These are phyloP conservation scores for Osmerus eperlanus DNA, from an alignment of 2,113 vertebrate genomes.

Conservation along the genomic window DNA sequence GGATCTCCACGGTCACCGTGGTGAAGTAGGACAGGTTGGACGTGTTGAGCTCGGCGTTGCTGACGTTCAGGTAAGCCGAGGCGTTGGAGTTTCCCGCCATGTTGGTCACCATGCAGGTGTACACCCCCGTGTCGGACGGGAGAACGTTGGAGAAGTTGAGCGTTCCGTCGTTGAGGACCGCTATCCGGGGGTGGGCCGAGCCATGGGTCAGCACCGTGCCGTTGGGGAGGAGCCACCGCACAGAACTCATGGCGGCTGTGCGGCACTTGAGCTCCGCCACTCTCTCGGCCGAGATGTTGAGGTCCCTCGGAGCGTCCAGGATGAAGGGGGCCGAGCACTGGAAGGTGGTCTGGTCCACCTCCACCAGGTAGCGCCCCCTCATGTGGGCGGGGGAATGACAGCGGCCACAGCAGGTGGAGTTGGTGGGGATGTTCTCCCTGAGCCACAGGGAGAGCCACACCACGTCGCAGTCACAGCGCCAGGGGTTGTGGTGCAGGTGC, in stretches of 20 bases:
- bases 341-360: slow-evolving; percentile 91
- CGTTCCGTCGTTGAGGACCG: slow-evolving; percentile 92
- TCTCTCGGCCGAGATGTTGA: slow-evolving; percentile 94
- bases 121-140: slow-evolving; percentile 85
- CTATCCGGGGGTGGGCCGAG: slow-evolving; percentile 86
- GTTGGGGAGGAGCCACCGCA: slow-evolving; percentile 92
- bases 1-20: slow-evolving; percentile 92
- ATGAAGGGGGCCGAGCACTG: slow-evolving; percentile 96
- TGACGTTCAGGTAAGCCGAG: slow-evolving; percentile 96
- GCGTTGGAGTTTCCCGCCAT: slow-evolving; percentile 96
- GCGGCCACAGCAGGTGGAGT: slow-evolving; percentile 95
- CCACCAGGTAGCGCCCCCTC: slow-evolving; percentile 89
- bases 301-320: slow-evolving; percentile 88
- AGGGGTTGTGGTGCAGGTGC: slow-evolving; percentile 97
- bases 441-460: slow-evolving; percentile 98
- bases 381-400: slow-evolving; percentile 90
- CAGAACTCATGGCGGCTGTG: slow-evolving; percentile 92
- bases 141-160: slow-evolving; percentile 94
- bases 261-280: slow-evolving; percentile 92
- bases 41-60: slow-evolving; percentile 94
- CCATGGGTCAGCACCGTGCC: slow-evolving; percentile 93
- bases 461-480: slow-evolving; percentile 96
- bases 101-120: slow-evolving; percentile 98
- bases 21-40: slow-evolving; percentile 97
- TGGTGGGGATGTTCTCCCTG: slow-evolving; percentile 94